Base-by-base conservation (phyloP, 2,888 invertebrate genomes). In the Hedya salicella region DNA sequence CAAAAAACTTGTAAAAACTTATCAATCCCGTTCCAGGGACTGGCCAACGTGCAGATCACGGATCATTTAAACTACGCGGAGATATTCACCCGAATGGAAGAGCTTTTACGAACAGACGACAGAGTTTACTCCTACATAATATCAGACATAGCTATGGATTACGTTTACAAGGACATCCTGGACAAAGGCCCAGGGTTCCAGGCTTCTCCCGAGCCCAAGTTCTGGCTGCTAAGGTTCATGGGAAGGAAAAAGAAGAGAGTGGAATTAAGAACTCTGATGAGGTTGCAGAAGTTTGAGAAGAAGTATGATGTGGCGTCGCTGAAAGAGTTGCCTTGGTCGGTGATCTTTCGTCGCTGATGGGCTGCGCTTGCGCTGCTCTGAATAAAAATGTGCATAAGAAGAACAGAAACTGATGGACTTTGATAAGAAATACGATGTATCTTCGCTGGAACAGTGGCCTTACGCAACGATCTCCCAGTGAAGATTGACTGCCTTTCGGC, bases 261-360 rank as follows among this genome's bases (percentile, higher is more conserved):
- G 0, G 59, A 65, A 0, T 9, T 71, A 3, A 69, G 71, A 2
- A 70, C 48, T 0, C 9, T 87, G 13, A 49, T 65, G 0, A 69
- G 65, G 1, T 73, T 91, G 6, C 56, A 68, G 4, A 75, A 74
- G 0, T 87, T 87, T 17, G 76, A 85, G 60, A 72, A 70, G 49
- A 85, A 81, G 53, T 91, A 85, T 70, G 77, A 80, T 62, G 82
- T 91, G 13, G 83, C 80, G 0, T 81, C 75, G 44, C 70, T 91
- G 17, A 85, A 75, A 13, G 85, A 82, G 50, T 68, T 91, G 59
- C 91, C 91, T 0, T 91, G 91, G 91, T 89, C 91, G 1, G 91
- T 89, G 3, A 87, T 91, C 60, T 91, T 91, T 68, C 81, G 87
- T 40, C 79, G 80, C 72, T 83, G 75, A 42, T 19, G 16, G 8